These are phyloP conservation scores for Gymnothorax reevesii DNA, from an alignment of 2,797 vertebrate genomes.

Conservation along the genomic window DNA sequence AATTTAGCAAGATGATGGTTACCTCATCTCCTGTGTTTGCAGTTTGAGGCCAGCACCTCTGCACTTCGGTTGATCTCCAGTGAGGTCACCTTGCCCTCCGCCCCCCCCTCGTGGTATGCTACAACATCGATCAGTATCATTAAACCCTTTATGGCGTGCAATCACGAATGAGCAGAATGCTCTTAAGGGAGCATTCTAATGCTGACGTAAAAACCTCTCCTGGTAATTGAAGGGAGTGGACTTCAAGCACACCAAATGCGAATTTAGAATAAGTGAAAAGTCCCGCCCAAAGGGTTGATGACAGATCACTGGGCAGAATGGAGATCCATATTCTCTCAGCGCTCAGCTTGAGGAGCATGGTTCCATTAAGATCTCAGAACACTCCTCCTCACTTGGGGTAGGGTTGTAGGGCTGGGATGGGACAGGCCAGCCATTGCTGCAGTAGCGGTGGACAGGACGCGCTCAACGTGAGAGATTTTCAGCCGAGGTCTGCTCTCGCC, in stretches of 20 bases:
- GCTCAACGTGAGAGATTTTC: neutral
- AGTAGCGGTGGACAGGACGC: neutral
- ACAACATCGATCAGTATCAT: neutral
- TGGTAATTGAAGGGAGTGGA: no score
- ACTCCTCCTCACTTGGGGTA: neutral
- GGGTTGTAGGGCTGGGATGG: neutral
- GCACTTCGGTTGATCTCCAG: neutral
- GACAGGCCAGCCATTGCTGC: neutral
- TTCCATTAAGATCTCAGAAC: neutral
- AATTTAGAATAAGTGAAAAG: no score
- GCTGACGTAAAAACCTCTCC: no score
- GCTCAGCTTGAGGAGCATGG: no score
- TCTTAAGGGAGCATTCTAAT: no score
- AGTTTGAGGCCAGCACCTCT: neutral
- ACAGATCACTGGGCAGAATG: neutral
- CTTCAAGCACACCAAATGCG: no score
- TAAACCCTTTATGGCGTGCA: neutral
- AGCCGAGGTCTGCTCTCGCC: neutral
- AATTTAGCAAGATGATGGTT: neutral
- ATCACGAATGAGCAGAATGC: neutral
- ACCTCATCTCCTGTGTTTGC: neutral
- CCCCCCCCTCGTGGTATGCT: neutral
- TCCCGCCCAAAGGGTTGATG: neutral
- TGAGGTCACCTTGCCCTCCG: neutral
- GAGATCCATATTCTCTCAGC: neutral